Percentiles rank a stretch among this genome's conserved stretches.
Evolutionary conservation across 2,113 vertebrate genomes (phyloP).

Genomic region (Toxotes chatareus): DNA sequence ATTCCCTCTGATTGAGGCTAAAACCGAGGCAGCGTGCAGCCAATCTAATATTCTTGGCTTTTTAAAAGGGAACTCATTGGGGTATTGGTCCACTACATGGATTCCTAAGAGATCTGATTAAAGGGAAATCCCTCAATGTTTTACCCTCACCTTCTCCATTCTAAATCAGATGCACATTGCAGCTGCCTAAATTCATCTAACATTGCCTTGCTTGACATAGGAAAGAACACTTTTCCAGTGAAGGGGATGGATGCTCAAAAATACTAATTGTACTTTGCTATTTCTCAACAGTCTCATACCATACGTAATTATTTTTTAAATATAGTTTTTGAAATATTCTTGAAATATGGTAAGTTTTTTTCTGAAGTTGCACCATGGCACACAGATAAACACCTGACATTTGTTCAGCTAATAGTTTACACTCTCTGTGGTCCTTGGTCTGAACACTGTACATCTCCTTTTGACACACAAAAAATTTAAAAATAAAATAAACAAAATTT

Average conservation of each 20-base stretch:
- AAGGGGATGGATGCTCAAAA: constrained; percentile 59
- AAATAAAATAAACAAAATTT: not conserved
- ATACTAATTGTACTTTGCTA: constrained; percentile 64
- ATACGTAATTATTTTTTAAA: constrained; percentile 24
- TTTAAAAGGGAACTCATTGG: constrained; percentile 80
- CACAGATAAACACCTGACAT: not conserved
- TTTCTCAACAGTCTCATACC: constrained; percentile 26
- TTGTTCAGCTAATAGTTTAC: not conserved
- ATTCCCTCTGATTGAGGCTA: constrained; percentile 79
- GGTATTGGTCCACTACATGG: constrained; percentile 82
- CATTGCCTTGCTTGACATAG: constrained; percentile 67
- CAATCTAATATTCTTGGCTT: constrained; percentile 80
- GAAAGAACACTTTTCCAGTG: constrained; percentile 51
- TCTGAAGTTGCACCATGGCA: not conserved
- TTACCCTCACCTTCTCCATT: constrained; percentile 76
- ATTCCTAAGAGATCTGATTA: constrained; percentile 87
- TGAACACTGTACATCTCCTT: not conserved
- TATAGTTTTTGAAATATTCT: not conserved
- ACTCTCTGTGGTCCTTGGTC: not conserved
- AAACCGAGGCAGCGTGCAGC: constrained; percentile 72
- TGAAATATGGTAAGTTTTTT: constrained; percentile 8
- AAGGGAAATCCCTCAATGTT: constrained; percentile 84
- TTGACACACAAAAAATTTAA: not conserved
- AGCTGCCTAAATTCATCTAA: constrained; percentile 77
- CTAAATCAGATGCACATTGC: constrained; percentile 84